Conservation (phyloP, 1,140 invertebrate species). For the Habropoda laboriosa region DNA sequence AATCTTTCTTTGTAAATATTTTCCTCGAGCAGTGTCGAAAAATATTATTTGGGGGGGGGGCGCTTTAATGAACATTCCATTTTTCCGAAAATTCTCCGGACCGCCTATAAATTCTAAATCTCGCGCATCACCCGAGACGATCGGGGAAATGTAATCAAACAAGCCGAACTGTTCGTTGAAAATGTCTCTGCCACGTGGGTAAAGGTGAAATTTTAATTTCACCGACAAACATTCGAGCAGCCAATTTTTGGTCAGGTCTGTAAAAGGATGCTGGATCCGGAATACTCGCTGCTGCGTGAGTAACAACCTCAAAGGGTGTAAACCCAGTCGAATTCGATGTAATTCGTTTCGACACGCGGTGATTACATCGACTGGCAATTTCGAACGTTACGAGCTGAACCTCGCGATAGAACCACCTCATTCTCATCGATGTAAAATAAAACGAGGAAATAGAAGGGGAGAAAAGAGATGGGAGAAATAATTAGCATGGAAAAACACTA, state of each 20-base stretch:
- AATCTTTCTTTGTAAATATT: too few relatives aligned
- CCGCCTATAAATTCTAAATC: too few relatives aligned
- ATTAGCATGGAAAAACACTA: slow-evolving; percentile 26
- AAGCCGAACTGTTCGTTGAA: background rate
- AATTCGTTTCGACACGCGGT: background rate
- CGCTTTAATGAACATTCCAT: too few relatives aligned
- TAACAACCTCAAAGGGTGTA: slow-evolving; percentile 9
- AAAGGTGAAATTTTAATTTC: background rate
- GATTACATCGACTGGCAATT: background rate
- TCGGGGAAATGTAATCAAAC: too few relatives aligned
- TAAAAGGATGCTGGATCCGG: background rate
- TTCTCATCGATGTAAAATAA: background rate
- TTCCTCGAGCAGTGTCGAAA: too few relatives aligned
- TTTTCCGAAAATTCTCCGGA: too few relatives aligned
- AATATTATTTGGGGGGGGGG: too few relatives aligned
- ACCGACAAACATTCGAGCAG: background rate
- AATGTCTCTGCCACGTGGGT: background rate
- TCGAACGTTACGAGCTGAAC: background rate
- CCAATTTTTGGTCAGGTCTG: background rate
- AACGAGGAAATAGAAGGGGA: background rate
- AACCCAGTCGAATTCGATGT: background rate
- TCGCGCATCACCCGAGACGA: too few relatives aligned
- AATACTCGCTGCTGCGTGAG: background rate
- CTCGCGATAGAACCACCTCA: background rate
- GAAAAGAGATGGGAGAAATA: background rate